These are phyloP conservation scores for Sinocyclocheilus anshuiensis DNA, from an alignment of 2,113 vertebrate genomes.

Conservation along the genomic window DNA sequence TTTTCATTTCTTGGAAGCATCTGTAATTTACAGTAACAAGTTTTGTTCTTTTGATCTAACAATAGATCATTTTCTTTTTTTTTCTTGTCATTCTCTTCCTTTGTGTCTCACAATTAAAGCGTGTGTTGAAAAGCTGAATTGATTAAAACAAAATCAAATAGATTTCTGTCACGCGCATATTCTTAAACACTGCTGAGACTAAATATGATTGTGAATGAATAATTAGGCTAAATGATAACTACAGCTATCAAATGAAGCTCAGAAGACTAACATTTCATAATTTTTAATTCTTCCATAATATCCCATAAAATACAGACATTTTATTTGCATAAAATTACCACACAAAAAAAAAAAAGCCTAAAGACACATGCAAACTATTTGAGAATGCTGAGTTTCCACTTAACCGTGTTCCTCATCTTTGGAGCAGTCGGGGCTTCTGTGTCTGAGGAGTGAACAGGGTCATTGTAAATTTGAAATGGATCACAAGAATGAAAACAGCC, in stretches of 20 bases:
- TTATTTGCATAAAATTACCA: conserved; percentile 47
- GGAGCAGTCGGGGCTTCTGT: conserved; percentile 74
- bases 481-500: not conserved
- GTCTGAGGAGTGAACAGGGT: conserved; percentile 71
- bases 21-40: not conserved
- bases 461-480: not conserved
- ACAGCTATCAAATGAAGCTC: not conserved
- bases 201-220: not conserved
- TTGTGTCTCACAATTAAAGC: conserved; percentile 24
- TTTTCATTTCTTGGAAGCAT: not conserved
- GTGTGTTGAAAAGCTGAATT: not conserved
- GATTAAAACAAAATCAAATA: too few species aligned
- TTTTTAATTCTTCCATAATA: conserved; percentile 23
- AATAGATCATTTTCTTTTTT: not conserved
- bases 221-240: not conserved
- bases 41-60: not conserved
- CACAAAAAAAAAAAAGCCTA: conserved; percentile 1
- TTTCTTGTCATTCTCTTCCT: not conserved
- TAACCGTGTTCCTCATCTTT: conserved; percentile 69
- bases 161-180: too few species aligned
- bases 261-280: not conserved
- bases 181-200: not conserved
- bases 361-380: conserved; percentile 46
- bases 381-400: conserved; percentile 72
- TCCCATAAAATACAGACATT: conserved; percentile 18